Evolutionary conservation across 1,140 invertebrate genomes (phyloP).

Genomic region (Trichonephila clavipes): DNA sequence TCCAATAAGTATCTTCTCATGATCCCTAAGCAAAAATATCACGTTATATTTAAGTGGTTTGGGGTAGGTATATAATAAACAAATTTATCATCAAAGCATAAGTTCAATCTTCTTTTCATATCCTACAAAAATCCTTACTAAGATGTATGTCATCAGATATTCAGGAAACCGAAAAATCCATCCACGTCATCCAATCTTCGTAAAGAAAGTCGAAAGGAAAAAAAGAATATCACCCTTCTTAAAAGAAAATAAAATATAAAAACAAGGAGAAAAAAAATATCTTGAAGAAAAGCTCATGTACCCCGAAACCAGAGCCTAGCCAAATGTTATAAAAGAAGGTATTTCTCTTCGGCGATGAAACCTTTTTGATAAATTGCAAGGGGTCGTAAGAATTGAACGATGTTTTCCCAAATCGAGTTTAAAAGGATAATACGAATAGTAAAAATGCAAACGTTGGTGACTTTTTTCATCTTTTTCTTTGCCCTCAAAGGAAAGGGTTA

Average conservation of each 20-base stretch:
- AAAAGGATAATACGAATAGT: conserved; percentile 35
- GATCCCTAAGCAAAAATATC: neutral
- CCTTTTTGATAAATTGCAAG: conserved; percentile 66
- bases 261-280: neutral
- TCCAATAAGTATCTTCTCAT: neutral
- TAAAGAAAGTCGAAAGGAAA: neutral
- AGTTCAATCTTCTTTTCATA: conserved; percentile 30
- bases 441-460: conserved; percentile 48
- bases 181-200: conserved; percentile 38
- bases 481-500: neutral
- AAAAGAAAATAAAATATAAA: conserved; percentile 30
- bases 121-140: conserved; percentile 21
- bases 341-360: conserved; percentile 43
- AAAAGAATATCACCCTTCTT: neutral
- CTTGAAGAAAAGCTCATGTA: neutral
- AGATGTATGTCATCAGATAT: conserved; percentile 52
- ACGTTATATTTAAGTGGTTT: neutral
- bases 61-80: neutral
- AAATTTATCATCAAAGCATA: neutral
- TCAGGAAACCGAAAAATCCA: conserved; percentile 44
- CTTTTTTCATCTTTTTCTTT: neutral
- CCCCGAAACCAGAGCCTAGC: neutral
- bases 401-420: conserved; percentile 65
- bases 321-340: conserved; percentile 29
- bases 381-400: conserved; percentile 59